A percentile compares a stretch with the other conserved stretches of the same genome.
Conservation (phyloP, 2,113 vertebrate genomes). For the Xiphias gladius region DNA sequence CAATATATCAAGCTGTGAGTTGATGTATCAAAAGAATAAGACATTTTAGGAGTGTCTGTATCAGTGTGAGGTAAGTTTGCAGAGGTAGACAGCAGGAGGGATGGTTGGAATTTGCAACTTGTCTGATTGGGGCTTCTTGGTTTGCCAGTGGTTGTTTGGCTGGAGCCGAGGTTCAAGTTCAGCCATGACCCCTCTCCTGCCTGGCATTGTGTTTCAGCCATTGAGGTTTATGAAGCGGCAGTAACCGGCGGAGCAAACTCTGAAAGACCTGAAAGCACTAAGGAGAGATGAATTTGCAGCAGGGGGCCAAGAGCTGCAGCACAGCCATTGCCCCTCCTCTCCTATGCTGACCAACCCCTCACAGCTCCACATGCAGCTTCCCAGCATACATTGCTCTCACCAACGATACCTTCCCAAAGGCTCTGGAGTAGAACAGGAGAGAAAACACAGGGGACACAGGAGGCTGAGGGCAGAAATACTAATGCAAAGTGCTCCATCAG, state of each 20-base stretch:
- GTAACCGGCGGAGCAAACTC: conserved; percentile 80
- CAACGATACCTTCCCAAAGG: conserved; percentile 59
- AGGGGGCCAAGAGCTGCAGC: conserved; percentile 60
- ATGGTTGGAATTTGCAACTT: conserved; percentile 40
- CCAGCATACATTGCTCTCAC: conserved; percentile 74
- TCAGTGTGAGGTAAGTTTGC: conserved; percentile 22
- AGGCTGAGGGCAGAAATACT: conserved; percentile 70
- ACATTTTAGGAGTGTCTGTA: neutral
- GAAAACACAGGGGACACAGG: conserved; percentile 21
- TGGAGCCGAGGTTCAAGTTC: conserved; percentile 81
- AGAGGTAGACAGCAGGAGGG: conserved; percentile 26
- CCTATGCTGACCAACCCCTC: conserved; percentile 61
- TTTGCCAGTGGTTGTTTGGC: conserved; percentile 57
- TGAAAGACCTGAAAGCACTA: conserved; percentile 71
- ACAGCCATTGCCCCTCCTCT: conserved; percentile 53
- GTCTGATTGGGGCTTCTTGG: conserved; percentile 43
- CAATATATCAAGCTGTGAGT: neutral
- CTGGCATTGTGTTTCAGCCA: conserved; percentile 75
- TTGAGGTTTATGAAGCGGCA: conserved; percentile 84
- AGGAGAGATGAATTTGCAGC: conserved; percentile 73
- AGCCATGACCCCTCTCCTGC: conserved; percentile 77
- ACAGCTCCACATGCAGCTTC: conserved; percentile 41
- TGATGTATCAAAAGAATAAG: neutral
- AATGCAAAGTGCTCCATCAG: conserved; percentile 69
- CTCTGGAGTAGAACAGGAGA: conserved; percentile 49